These are phyloP conservation scores for Leptura quadrifasciata DNA, from an alignment of 2,888 invertebrate species.

Conservation along the genomic window DNA sequence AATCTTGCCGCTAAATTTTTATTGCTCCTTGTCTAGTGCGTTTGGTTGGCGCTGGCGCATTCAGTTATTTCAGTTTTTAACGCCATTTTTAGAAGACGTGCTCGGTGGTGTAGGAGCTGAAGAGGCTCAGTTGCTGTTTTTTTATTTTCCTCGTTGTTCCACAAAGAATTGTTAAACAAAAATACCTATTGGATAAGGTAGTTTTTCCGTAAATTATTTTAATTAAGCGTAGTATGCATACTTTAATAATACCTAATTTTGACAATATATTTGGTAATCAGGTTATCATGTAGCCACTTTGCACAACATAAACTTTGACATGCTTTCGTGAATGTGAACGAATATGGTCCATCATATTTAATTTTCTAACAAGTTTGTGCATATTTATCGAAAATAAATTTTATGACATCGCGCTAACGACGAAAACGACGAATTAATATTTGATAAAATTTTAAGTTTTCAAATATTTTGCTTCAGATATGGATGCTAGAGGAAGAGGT, in stretches of 20 bases:
- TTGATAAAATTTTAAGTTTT: neutral
- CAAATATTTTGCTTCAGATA: slow-evolving; percentile 30
- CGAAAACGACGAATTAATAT: too few relatives aligned
- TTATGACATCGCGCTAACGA: too few relatives aligned
- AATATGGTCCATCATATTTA: too few relatives aligned
- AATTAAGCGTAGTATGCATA: neutral
- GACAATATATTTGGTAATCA: too few relatives aligned
- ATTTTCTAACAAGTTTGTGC: too few relatives aligned
- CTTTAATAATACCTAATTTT: too few relatives aligned
- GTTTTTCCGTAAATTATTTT: neutral
- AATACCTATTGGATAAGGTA: neutral
- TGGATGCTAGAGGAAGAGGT: slow-evolving; percentile 68
- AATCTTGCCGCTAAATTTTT: neutral
- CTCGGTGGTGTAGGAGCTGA: neutral
- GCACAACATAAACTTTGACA: too few relatives aligned
- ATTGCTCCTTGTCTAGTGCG: neutral
- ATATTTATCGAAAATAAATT: too few relatives aligned
- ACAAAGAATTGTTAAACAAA: neutral
- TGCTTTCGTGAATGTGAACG: too few relatives aligned
- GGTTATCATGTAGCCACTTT: too few relatives aligned
- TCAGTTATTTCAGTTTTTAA: neutral
- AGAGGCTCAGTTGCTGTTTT: neutral
- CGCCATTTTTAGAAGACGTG: neutral
- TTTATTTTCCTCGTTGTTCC: neutral
- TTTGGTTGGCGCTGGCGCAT: neutral